Conservation (phyloP, 2,113 vertebrate species). For the Scopus umbretta region DNA sequence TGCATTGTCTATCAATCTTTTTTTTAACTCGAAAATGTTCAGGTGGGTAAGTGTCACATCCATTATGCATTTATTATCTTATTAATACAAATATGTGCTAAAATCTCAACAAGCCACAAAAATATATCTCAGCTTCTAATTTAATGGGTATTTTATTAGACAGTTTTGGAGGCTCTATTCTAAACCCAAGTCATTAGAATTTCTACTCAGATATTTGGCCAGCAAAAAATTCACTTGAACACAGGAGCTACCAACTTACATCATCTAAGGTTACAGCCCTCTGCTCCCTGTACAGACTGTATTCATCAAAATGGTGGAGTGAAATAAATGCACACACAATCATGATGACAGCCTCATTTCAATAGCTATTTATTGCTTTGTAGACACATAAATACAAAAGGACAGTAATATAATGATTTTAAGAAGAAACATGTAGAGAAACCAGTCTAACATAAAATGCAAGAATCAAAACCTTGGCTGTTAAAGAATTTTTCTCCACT, state of each 20-base stretch:
- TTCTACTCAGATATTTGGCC: neutral
- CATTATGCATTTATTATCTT: conserved; percentile 15
- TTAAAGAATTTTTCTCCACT: neutral
- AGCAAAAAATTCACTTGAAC: neutral
- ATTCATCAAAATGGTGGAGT: neutral
- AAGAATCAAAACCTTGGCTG: neutral
- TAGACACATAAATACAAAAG: neutral
- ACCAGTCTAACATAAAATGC: neutral
- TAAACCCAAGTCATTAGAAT: neutral
- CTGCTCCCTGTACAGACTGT: neutral
- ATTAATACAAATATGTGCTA: neutral
- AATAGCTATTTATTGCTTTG: neutral
- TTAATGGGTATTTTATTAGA: neutral
- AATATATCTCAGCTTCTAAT: neutral
- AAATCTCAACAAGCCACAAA: neutral
- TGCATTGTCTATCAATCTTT: neutral
- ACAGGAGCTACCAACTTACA: neutral
- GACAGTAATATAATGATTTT: neutral
- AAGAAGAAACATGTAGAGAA: neutral
- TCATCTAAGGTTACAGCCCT: neutral
- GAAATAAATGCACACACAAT: neutral
- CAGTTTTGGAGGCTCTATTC: neutral
- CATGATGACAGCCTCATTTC: neutral
- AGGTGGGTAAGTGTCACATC: neutral
- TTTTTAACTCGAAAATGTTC: neutral